Conservation (phyloP, 2,888 invertebrate species). For the Galeopsomyia nigrocyanea region DNA sequence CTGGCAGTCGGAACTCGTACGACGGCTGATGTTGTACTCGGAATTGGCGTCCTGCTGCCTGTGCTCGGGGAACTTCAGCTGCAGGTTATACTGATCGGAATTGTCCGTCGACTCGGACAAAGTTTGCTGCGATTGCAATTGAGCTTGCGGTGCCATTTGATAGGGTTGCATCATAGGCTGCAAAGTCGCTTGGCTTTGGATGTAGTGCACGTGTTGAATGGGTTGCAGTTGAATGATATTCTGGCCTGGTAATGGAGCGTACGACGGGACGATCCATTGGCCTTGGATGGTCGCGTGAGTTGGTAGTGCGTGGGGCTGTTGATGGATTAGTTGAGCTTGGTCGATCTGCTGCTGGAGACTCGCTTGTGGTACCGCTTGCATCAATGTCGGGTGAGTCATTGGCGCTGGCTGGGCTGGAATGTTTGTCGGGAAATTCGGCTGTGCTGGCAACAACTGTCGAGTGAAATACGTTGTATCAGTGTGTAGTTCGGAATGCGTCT, state of each 20-base stretch:
- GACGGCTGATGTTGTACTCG: slow-evolving; percentile 56
- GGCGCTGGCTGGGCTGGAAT: slow-evolving; percentile 46
- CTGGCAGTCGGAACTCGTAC: slow-evolving; percentile 64
- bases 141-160: slow-evolving; percentile 43
- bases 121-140: slow-evolving; percentile 53
- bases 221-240: slow-evolving; percentile 48
- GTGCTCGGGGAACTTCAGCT: slow-evolving; percentile 59
- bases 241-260: slow-evolving; percentile 45
- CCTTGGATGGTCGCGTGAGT: slow-evolving; percentile 41
- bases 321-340: slow-evolving; percentile 44
- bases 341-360: slow-evolving; percentile 42
- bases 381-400: slow-evolving; percentile 38
- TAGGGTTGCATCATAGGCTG: slow-evolving; percentile 47
- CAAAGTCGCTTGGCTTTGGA: slow-evolving; percentile 46
- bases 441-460: slow-evolving; percentile 37
- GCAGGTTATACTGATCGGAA: slow-evolving; percentile 54
- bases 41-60: slow-evolving; percentile 58
- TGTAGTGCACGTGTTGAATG: slow-evolving; percentile 48
- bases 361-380: slow-evolving; percentile 37
- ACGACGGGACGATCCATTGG: slow-evolving; percentile 46
- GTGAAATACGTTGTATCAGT: too few species aligned
- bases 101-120: slow-evolving; percentile 48
- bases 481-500: too few species aligned
- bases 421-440: slow-evolving; percentile 42
- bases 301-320: slow-evolving; percentile 36